Evolutionary conservation across 2,888 invertebrate genomes (phyloP).

Genomic region (Rambutsinella grinnellia): DNA sequence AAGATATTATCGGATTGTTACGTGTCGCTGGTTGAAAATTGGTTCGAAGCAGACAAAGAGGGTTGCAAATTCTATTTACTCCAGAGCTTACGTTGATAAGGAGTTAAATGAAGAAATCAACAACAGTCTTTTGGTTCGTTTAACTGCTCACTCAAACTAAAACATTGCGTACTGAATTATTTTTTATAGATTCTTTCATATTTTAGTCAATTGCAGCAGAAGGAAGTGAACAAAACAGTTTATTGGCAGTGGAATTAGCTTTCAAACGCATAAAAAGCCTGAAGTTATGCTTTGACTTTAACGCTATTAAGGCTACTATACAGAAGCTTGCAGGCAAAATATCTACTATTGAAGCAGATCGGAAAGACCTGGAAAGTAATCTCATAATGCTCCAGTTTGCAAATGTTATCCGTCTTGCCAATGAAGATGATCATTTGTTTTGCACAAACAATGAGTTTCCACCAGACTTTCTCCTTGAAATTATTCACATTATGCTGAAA

Average conservation of each 20-base stretch:
- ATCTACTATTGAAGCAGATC: not conserved
- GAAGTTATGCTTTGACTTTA: conserved; percentile 19
- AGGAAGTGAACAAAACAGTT: conserved; percentile 18
- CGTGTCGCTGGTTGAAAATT: conserved; percentile 13
- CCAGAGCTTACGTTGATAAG: not conserved
- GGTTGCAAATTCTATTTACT: conserved; percentile 7
- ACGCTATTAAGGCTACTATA: conserved; percentile 1
- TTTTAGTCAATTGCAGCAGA: conserved; percentile 18
- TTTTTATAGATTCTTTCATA: not conserved
- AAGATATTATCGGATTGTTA: not conserved
- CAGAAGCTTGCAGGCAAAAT: not conserved
- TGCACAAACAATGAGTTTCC: conserved; percentile 14
- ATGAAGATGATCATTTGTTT: conserved; percentile 27
- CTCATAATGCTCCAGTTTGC: conserved; percentile 12
- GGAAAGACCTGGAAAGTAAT: not conserved
- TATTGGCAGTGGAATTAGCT: conserved; percentile 9
- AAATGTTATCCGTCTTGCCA: conserved; percentile 29
- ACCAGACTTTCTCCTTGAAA: conserved; percentile 12
- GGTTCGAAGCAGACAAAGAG: conserved; percentile 3
- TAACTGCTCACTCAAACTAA: not conserved
- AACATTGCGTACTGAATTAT: not conserved
- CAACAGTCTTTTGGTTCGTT: conserved; percentile 18
- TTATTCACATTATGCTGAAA: conserved; percentile 17
- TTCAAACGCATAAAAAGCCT: conserved; percentile 17
- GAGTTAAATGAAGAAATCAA: conserved; percentile 10